Evolutionary conservation across 1,140 invertebrate species (phyloP).

Genomic region (Sweltsa coloradensis): DNA sequence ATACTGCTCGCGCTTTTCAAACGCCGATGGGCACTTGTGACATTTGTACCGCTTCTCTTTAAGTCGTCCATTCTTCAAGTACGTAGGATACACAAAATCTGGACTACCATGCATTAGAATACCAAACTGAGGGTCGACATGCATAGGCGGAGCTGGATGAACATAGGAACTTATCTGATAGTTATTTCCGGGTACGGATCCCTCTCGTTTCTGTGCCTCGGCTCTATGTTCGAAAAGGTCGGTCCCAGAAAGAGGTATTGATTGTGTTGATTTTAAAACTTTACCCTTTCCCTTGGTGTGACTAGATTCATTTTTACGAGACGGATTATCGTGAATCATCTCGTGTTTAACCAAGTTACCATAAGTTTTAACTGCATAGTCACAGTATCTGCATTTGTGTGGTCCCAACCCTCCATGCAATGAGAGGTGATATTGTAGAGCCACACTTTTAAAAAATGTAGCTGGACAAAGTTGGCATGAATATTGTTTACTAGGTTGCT

Average conservation of each 20-base stretch:
- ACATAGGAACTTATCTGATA: background rate
- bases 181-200: conserved; percentile 28
- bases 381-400: conserved; percentile 68
- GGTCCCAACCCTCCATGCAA: conserved; percentile 53
- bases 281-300: background rate
- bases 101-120: conserved; percentile 56
- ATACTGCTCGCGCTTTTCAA: conserved; percentile 76
- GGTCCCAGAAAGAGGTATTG: conserved; percentile 45
- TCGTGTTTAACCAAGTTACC: conserved; percentile 66
- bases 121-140: conserved; percentile 50
- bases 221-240: conserved; percentile 45
- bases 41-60: conserved; percentile 73
- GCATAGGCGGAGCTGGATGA: conserved; percentile 14
- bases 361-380: conserved; percentile 66
- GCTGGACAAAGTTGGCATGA: conserved; percentile 53
- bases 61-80: conserved; percentile 55
- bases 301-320: background rate
- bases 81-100: conserved; percentile 62
- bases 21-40: conserved; percentile 76
- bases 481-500: conserved; percentile 28
- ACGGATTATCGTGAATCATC: conserved; percentile 36
- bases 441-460: conserved; percentile 51
- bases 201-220: conserved; percentile 33
- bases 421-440: conserved; percentile 58
- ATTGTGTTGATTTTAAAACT: background rate